Evolutionary conservation across 1,140 invertebrate genomes (phyloP), one percentile per base, ranked within the genome.

Genomic region (Hycleus cichorii): DNA sequence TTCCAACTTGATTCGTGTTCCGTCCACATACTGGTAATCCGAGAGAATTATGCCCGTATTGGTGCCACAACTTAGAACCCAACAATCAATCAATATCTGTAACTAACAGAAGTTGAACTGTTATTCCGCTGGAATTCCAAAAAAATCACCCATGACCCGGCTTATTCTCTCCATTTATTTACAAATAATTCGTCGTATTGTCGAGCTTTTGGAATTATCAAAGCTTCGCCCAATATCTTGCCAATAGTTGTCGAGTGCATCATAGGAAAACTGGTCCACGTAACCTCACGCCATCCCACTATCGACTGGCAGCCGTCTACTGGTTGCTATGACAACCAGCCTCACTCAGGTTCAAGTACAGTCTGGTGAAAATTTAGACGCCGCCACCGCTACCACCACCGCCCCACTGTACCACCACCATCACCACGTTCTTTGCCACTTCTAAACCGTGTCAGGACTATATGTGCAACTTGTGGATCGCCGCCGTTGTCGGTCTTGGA

Each of bases 301-400:
- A 64, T 64, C 63, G 63, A 64, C 63, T 64, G 57, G 59, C 47
- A 64, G 47, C 53, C 57, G 60, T 62, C 59, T 63, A 63, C 58
- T 39, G 43, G 63, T 64, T 61, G 44, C 52, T 57, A 64, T 64
- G 52, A 51, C 55, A 49, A 64, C 60, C 63, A 59, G 57, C 55
- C 56, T 61, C 63, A 58, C 60, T 64, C 59, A 64, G 57, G 57
- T 64, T 62, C 63, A 56, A 59, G 63, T 64, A 64, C 63, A 64
- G 63, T 64, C 63, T 59, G 52, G 54, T 55, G 46, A 49, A 64
- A 64, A 64, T 58, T 57, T 58, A 42, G 38, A 47, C 47, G 47
- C 10, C 55, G 57, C 44, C 49, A 48, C 43, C 42, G 43, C 57
- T 24, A 42, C 32, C 32, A 32, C 32, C 32, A 32, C 1, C 32